Evolutionary conservation across 1,140 invertebrate genomes (phyloP), one percentile per base, ranked within the genome.

Genomic region (Melipona quadrifasciata): DNA sequence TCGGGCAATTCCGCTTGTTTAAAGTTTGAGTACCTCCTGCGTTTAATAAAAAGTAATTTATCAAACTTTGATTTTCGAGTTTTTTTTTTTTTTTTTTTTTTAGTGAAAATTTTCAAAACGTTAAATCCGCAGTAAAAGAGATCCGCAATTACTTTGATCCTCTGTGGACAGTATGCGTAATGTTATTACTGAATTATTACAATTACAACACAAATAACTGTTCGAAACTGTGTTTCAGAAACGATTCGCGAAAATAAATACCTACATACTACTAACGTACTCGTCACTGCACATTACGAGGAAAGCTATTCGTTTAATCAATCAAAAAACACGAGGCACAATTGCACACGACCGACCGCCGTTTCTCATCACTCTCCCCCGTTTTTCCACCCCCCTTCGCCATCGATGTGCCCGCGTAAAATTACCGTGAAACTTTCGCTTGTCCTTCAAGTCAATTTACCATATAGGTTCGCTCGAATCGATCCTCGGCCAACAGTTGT

Each of bases 371-470:
- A 21, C 1, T 34, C 34, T n/a, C 16, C 53, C 12, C 34, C 24
- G 34, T 27, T 21, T 47, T 76, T 61, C 31, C 2, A 51, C n/a
- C 58, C 55, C 71, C 6, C 4, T 16, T 19, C n/a, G 51, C 16
- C 12, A 70, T 65, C 61, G 24, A 24, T n/a, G 64, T 57, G 73
- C 31, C 19, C 27, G 75, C 55, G 55, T 71, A 68, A 84, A 71
- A 79, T 79, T 79, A 70, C 67, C 57, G 24, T 27, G 65, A 27
- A 70, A 79, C 82, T 79, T 84, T 78, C 27, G 75, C 27, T 34
- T 58, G 82, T 84, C 82, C 75, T 79, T 84, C 82, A 76, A 71
- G 47, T 71, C 55, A 27, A 79, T 76, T 71, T 79, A 64, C 51
- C 82, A 74, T 61, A 77, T 67, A 61, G 65, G 64, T 71, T 79